Conservation (phyloP, 1,140 invertebrate genomes). For the Heliothis subflexa region DNA sequence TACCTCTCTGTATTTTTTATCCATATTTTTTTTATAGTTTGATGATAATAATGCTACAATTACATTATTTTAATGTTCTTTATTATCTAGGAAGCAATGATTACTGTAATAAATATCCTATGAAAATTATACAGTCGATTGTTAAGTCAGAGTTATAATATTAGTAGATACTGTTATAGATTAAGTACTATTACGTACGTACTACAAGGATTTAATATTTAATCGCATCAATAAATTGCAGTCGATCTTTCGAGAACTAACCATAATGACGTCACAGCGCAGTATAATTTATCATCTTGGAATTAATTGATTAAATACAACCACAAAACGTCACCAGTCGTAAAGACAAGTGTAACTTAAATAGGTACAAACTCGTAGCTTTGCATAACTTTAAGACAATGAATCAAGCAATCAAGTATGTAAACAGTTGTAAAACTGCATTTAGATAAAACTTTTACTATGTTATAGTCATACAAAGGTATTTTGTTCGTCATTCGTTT, state of each 20-base stretch:
- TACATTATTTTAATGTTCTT: no score
- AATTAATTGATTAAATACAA: constrained; percentile 25
- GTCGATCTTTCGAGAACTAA: constrained; percentile 4
- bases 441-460: constrained; percentile 18
- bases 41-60: no score
- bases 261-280: not conserved
- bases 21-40: no score
- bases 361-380: constrained; percentile 6
- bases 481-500: not conserved
- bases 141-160: no score
- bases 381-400: constrained; percentile 4
- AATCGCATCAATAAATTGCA: constrained; percentile 1
- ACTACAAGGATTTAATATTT: not conserved
- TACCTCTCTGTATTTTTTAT: no score
- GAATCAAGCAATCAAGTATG: constrained; percentile 6
- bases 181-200: not conserved
- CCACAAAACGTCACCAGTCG: constrained; percentile 7
- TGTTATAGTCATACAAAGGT: not conserved
- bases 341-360: not conserved
- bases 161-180: not conserved
- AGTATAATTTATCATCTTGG: not conserved
- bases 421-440: constrained; percentile 28
- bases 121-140: no score
- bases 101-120: no score
- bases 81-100: no score